These are phyloP conservation scores for Desoria tigrina DNA, from an alignment of 2,888 invertebrate genomes.

Conservation along the genomic window DNA sequence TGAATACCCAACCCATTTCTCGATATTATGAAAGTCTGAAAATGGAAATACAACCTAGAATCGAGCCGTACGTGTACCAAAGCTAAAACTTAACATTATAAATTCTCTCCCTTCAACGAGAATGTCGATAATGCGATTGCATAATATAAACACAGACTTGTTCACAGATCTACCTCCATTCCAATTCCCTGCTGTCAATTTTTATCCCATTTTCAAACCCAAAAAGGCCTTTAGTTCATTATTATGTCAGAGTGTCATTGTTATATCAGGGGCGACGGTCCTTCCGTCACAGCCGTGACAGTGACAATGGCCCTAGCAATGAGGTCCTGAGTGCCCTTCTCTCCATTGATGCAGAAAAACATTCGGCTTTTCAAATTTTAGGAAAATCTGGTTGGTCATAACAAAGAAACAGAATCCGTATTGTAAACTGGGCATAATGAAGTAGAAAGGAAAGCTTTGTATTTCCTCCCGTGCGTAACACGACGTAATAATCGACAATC, in stretches of 20 bases:
- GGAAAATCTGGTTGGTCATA: slow-evolving; percentile 5
- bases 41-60: too few relatives aligned
- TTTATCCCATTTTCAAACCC: too few relatives aligned
- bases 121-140: too few relatives aligned
- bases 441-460: background rate
- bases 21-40: too few relatives aligned
- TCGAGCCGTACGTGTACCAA: too few relatives aligned
- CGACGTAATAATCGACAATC: slow-evolving; percentile 1
- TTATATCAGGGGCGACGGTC: background rate
- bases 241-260: slow-evolving; percentile 8
- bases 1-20: too few relatives aligned
- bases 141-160: too few relatives aligned
- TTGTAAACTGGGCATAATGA: background rate
- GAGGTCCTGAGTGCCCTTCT: slow-evolving; percentile 1
- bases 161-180: too few relatives aligned
- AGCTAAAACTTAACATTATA: too few relatives aligned
- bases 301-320: background rate
- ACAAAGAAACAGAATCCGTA: background rate
- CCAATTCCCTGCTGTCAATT: too few relatives aligned
- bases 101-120: too few relatives aligned
- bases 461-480: background rate
- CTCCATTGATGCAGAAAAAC: slow-evolving; percentile 16
- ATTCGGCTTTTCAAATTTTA: slow-evolving; percentile 4
- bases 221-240: too few relatives aligned
- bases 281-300: background rate